Conservation (phyloP, 2,888 invertebrate genomes). For the Temnothorax ravouxi region DNA sequence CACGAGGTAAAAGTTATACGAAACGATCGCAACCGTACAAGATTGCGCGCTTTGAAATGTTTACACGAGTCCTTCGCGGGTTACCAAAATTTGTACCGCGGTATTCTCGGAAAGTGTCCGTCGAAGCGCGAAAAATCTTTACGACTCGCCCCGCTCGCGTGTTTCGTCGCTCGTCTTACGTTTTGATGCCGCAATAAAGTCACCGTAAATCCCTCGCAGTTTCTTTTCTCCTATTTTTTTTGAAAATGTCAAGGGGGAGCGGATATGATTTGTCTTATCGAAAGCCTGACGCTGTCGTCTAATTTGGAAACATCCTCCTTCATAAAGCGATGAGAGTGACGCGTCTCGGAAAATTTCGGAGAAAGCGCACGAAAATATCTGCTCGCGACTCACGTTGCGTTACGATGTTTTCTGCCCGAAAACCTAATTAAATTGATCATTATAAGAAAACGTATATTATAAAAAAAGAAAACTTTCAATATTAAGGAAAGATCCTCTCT, state of each 20-base stretch:
- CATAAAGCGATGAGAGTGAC: constrained; percentile 24
- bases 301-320: constrained; percentile 27
- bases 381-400: background rate
- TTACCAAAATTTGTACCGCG: constrained; percentile 33
- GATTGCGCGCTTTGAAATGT: background rate
- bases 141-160: background rate
- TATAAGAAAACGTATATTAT: background rate
- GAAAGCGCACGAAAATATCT: constrained; percentile 42
- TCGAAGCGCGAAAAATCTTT: constrained; percentile 35
- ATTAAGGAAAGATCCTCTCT: background rate
- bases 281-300: background rate
- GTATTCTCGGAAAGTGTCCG: constrained; percentile 36
- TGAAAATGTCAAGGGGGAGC: background rate
- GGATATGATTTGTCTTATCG: constrained; percentile 23
- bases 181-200: constrained; percentile 39
- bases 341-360: constrained; percentile 23
- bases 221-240: background rate
- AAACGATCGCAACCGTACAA: background rate
- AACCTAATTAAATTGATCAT: constrained; percentile 8
- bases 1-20: background rate
- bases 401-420: background rate
- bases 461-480: background rate
- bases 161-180: constrained; percentile 3
- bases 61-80: constrained; percentile 26
- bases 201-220: constrained; percentile 9